These are phyloP conservation scores for Syndactyla subalaris DNA, from an alignment of 2,797 vertebrate genomes.

Conservation along the genomic window DNA sequence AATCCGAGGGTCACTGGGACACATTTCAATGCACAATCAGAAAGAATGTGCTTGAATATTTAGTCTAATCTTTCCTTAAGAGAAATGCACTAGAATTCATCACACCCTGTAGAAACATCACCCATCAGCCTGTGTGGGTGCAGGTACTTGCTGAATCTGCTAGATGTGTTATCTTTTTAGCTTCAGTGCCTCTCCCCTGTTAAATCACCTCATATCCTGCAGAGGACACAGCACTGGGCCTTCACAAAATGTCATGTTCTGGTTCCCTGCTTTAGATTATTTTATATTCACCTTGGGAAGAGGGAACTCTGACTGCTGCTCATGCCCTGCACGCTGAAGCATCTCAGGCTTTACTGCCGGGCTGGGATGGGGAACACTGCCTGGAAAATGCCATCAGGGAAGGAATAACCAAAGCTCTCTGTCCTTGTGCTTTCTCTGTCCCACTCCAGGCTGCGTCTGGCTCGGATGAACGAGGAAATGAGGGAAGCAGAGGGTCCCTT, in stretches of 20 bases:
- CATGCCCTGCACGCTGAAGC: too few species aligned
- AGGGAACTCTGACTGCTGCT: neutral
- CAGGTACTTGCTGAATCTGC: neutral
- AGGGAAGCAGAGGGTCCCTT: conserved; percentile 92
- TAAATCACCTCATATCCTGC: neutral
- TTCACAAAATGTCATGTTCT: neutral
- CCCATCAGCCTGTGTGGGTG: neutral
- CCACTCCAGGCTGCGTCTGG: conserved; percentile 87
- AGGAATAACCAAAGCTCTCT: neutral
- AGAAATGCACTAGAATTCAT: neutral
- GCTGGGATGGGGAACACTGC: fast-evolving
- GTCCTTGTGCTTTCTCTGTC: neutral
- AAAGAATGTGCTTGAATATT: neutral
- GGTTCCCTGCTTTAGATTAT: neutral
- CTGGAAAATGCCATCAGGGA: neutral
- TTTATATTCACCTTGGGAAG: neutral
- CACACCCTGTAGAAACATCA: neutral
- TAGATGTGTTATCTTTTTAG: neutral
- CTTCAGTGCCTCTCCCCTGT: neutral
- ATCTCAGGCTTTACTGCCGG: neutral
- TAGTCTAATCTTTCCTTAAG: neutral
- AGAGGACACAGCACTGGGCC: neutral
- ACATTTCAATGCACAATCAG: neutral
- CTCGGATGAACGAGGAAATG: conserved; percentile 98
- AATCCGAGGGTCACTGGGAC: neutral